phyloP scores from a whole-genome alignment of 2,888 invertebrate species.

The Polydrusus tereticollis region DNA sequence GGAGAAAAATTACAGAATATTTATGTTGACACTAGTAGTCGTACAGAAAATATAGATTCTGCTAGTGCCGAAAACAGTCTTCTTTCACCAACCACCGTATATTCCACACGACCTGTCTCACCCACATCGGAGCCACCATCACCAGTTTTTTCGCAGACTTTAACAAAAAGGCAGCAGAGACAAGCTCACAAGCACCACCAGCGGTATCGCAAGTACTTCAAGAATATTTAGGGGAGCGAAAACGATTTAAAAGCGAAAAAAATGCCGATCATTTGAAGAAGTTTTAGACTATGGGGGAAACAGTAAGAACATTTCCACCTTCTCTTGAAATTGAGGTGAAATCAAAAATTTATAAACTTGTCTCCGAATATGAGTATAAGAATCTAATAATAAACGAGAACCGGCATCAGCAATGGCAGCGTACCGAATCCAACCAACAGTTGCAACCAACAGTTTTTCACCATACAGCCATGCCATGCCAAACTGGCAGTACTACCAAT shows the following conservation, averaged over 20 bases:
- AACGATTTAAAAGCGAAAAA: constrained; percentile 19
- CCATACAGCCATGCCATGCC: too few relatives aligned
- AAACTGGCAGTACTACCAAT: too few relatives aligned
- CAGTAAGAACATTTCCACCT: neutral
- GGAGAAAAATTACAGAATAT: constrained; percentile 4
- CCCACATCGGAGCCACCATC: constrained; percentile 9
- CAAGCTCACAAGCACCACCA: neutral
- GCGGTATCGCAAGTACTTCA: neutral
- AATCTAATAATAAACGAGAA: neutral
- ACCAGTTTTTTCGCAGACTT: neutral
- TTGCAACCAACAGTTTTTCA: too few relatives aligned
- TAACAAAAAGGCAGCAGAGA: neutral
- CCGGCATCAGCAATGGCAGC: too few relatives aligned
- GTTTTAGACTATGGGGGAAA: constrained; percentile 40
- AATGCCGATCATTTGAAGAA: constrained; percentile 30
- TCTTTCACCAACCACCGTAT: constrained; percentile 8
- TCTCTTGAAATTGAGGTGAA: constrained; percentile 31
- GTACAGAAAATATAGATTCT: neutral
- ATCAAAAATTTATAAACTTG: constrained; percentile 14
- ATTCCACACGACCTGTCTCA: neutral
- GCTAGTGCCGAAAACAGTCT: neutral
- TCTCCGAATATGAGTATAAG: constrained; percentile 11
- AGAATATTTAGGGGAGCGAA: constrained; percentile 5
- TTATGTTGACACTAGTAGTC: neutral
- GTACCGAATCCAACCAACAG: too few relatives aligned